Conservation (phyloP, 1,140 invertebrate genomes). For the Limonius californicus region DNA sequence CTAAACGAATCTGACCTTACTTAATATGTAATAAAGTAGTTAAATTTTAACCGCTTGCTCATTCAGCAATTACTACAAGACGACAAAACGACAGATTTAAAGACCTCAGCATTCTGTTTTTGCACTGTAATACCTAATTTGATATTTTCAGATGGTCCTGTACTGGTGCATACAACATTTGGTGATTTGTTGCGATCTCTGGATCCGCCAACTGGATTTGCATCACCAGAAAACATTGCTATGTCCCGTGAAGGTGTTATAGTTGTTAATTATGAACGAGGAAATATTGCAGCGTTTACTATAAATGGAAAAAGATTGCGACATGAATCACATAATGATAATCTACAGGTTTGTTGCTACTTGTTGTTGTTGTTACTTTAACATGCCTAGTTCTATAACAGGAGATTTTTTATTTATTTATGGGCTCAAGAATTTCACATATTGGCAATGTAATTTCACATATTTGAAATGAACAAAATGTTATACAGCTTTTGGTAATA, state of each 20-base stretch:
- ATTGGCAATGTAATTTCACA: too few species aligned
- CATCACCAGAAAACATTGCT: conserved; percentile 85
- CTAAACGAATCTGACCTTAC: too few species aligned
- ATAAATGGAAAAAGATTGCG: conserved; percentile 85
- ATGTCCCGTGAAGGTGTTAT: conserved; percentile 96
- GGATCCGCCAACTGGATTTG: conserved; percentile 73
- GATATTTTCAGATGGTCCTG: conserved; percentile 74
- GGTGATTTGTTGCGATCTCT: conserved; percentile 93
- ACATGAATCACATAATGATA: conserved; percentile 89
- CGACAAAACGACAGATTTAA: too few species aligned
- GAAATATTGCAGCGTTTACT: conserved; percentile 89
- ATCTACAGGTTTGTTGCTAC: conserved; percentile 80
- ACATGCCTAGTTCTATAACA: background rate
- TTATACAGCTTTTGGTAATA: too few species aligned
- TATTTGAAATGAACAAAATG: too few species aligned
- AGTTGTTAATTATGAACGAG: conserved; percentile 88
- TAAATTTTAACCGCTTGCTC: too few species aligned
- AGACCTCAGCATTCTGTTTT: too few species aligned
- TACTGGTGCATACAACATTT: conserved; percentile 96
- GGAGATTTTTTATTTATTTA: too few species aligned
- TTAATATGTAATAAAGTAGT: too few species aligned
- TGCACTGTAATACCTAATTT: too few species aligned
- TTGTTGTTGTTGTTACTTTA: background rate
- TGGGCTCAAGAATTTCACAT: too few species aligned
- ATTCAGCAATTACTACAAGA: too few species aligned